These are phyloP conservation scores for Tupaia chinensis DNA, from an alignment of 2,113 vertebrate genomes.

Conservation along the genomic window DNA sequence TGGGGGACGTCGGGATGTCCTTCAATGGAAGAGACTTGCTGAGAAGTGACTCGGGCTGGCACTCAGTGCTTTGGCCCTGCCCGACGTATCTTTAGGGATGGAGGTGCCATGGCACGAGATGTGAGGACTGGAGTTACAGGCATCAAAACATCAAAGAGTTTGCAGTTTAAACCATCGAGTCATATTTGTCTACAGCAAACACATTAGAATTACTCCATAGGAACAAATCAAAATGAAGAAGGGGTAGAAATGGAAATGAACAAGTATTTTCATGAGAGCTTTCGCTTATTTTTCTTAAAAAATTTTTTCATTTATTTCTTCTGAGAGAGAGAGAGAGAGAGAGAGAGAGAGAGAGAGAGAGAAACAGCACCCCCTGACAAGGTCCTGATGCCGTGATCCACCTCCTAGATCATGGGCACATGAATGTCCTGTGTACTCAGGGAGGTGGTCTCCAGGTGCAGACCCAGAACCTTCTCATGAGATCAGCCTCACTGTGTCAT, in stretches of 20 bases:
- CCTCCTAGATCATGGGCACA: no score
- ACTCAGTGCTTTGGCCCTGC: neutral
- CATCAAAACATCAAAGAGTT: neutral
- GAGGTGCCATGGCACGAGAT: neutral
- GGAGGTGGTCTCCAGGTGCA: no score
- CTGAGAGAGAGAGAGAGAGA: no score
- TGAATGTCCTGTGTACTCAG: no score
- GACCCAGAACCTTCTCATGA: no score
- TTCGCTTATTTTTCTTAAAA: neutral
- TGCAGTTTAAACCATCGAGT: neutral
- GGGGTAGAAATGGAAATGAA: no score
- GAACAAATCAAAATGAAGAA: neutral
- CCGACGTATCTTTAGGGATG: neutral
- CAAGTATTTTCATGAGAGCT: neutral
- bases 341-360: no score
- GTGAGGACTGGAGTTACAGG: neutral
- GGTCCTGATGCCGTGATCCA: no score
- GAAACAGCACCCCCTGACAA: no score
- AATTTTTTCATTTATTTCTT: no score
- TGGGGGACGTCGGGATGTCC: neutral
- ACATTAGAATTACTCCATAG: neutral
- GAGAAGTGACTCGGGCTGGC: neutral
- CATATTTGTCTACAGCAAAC: neutral
- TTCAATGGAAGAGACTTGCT: neutral
- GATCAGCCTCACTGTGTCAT: no score